Evolutionary conservation across 2,888 invertebrate species (phyloP), one percentile per base, ranked within the genome.

Genomic region (Tuberolachnus salignus): DNA sequence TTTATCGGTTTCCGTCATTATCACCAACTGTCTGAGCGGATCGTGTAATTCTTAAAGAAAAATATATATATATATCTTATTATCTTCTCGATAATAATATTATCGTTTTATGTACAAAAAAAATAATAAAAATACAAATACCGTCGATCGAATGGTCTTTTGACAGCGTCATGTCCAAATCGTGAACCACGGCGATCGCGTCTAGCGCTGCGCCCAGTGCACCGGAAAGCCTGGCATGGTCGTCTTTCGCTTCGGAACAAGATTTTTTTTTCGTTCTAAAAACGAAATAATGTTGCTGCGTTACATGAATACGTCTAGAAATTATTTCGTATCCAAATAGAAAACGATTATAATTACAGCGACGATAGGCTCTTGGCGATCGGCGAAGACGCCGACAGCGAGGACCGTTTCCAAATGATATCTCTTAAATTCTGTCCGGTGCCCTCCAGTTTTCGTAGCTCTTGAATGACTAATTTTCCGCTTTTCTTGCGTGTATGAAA

Each of bases 341-440:
- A 74, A 69, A 26, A 34, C 3, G 3, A 34, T 6, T 14, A 49
- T 66, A 44, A 67, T 70, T 51, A 80, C 66, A 67, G 71, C 61
- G 44, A 67, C 6, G 34, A 73, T 69, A 80, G 19, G 21, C 71
- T 63, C 44, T 74, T 81, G 23, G 71, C 23, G 16, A 93, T 90
- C 0, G 95, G 95, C 4, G 94, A 94, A 11, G 93, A 93, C 19
- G 55, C 66, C 2, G 75, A 67, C 82, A 95, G 93, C 0, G 94
- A 94, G 49, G 93, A 93, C 44, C 94, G 88, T 16, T 94, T 95
- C 95, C 95, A 95, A 94, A 95, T 95, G 57, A 95, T 87, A 64
- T 92, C 89, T 8, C 94, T 88, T 86, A 95, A 88, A 85, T 94
- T 92, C 85, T 95, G 95, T 0, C 95, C 95, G 8, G 92, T 93